phyloP scores from a whole-genome alignment of 2,888 invertebrate species.

The Sminthurinus aureus region DNA sequence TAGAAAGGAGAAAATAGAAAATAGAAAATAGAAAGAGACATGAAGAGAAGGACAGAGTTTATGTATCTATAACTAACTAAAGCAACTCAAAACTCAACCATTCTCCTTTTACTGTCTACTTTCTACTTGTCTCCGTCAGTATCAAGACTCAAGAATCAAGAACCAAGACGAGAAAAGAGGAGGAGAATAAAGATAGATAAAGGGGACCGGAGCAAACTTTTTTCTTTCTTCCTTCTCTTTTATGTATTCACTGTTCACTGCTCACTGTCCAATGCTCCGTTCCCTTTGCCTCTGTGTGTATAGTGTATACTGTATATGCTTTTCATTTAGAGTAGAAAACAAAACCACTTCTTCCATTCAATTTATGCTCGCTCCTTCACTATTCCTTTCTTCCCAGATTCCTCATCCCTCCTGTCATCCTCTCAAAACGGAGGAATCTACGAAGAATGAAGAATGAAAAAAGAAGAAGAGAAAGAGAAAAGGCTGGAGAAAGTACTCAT shows the following conservation, averaged over 20 bases:
- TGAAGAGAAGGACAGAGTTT: background rate
- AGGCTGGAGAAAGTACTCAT: constrained; percentile 30
- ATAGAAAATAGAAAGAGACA: background rate
- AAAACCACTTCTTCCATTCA: background rate
- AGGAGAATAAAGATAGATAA: constrained; percentile 1
- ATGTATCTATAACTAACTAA: background rate
- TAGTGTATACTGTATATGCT: background rate
- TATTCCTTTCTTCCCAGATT: background rate
- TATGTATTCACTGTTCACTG: background rate
- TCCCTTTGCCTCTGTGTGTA: background rate
- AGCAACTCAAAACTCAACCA: background rate
- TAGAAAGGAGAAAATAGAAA: background rate
- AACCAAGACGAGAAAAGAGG: background rate
- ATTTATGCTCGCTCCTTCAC: background rate
- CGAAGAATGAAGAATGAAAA: background rate
- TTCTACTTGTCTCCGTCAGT: background rate
- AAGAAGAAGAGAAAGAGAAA: constrained; percentile 2
- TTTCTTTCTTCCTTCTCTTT: background rate
- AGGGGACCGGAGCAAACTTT: background rate
- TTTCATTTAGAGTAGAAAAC: constrained; percentile 13
- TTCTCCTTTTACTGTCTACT: background rate
- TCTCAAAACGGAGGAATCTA: background rate
- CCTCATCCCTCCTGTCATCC: background rate
- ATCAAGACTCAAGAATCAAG: background rate
- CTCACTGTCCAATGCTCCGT: background rate